phyloP scores from a whole-genome alignment of 1,140 invertebrate species.

The Eumeta japonica region DNA sequence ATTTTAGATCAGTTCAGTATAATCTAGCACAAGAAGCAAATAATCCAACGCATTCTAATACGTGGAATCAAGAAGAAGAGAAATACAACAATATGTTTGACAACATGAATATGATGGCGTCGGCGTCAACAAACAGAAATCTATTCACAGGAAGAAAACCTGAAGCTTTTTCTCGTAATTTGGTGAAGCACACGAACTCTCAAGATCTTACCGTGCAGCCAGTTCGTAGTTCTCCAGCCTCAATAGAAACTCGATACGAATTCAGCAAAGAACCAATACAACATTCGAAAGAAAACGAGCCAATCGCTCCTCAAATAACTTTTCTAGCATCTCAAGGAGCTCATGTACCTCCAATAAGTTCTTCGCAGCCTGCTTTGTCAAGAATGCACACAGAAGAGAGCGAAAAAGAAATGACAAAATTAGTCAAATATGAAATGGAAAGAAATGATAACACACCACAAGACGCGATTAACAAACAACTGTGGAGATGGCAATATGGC shows the following conservation, averaged over 20 bases:
- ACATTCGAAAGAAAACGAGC: constrained; percentile 24
- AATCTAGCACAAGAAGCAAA: constrained; percentile 52
- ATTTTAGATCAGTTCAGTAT: constrained; percentile 44
- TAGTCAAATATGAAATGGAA: constrained; percentile 42
- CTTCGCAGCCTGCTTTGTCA: constrained; percentile 17
- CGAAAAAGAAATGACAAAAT: constrained; percentile 34
- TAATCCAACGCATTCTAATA: constrained; percentile 33
- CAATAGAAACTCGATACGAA: constrained; percentile 27
- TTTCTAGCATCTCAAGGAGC: constrained; percentile 50
- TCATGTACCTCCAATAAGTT: constrained; percentile 29
- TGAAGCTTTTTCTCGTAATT: constrained; percentile 44
- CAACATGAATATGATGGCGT: too few species aligned
- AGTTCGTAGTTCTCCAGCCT: constrained; percentile 25
- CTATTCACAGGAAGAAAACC: constrained; percentile 47
- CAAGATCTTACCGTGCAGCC: too few species aligned
- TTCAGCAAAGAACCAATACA: constrained; percentile 25
- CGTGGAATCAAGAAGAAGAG: constrained; percentile 31
- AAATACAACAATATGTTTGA: constrained; percentile 21
- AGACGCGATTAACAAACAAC: constrained; percentile 34
- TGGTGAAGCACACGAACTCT: constrained; percentile 22
- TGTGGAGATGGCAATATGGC: constrained; percentile 49
- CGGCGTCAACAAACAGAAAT: constrained; percentile 15
- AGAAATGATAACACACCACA: constrained; percentile 26
- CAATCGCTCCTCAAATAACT: constrained; percentile 46
- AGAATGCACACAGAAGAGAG: constrained; percentile 22